These are phyloP conservation scores for Leguminivora glycinivorella DNA, from an alignment of 1,140 invertebrate species.

Conservation along the genomic window DNA sequence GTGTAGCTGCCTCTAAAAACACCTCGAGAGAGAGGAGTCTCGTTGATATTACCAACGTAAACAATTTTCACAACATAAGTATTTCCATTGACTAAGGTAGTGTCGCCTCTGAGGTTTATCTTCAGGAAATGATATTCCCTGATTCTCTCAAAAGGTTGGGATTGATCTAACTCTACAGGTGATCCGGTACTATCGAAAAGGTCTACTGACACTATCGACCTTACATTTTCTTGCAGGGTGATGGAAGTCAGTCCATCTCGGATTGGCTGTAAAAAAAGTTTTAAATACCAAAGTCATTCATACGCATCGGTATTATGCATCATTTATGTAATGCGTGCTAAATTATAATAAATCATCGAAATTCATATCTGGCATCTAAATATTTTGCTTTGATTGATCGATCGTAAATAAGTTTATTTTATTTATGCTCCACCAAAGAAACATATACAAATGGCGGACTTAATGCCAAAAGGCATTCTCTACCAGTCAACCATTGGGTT, in stretches of 20 bases:
- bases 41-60: constrained; percentile 70
- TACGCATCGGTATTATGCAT: no score
- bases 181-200: constrained; percentile 38
- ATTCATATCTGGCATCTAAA: no score
- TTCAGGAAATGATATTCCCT: constrained; percentile 58
- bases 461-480: no score
- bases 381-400: no score
- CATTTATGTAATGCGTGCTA: no score
- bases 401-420: no score
- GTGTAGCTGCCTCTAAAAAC: constrained; percentile 67
- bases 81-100: constrained; percentile 45
- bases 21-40: constrained; percentile 66
- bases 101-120: constrained; percentile 53
- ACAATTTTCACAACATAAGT: constrained; percentile 48
- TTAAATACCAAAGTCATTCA: no score
- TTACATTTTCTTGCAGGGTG: constrained; percentile 65
- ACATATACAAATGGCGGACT: no score
- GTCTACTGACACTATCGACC: constrained; percentile 50
- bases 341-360: no score
- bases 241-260: constrained; percentile 44
- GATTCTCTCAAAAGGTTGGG: constrained; percentile 51
- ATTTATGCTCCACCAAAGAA: no score
- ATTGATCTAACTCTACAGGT: constrained; percentile 38
- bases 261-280: constrained; percentile 50
- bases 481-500: no score